phyloP scores from a whole-genome alignment of 2,888 invertebrate genomes.

The Mimas tiliae region DNA sequence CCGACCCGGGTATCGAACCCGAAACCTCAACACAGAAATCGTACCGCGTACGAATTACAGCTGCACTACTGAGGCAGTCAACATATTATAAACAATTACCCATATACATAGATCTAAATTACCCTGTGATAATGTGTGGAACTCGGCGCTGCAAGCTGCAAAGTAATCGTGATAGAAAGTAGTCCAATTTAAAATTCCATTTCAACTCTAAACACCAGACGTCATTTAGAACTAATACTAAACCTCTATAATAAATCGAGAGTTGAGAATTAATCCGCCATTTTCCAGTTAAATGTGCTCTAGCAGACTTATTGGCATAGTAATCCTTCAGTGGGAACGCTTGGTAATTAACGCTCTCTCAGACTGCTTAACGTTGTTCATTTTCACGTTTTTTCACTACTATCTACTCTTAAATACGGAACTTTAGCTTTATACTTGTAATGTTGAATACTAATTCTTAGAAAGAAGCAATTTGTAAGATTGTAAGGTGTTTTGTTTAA shows the following conservation, averaged over 20 bases:
- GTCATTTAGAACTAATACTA: not conserved
- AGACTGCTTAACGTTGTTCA: conserved; percentile 52
- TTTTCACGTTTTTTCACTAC: conserved; percentile 32
- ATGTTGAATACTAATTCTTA: not conserved
- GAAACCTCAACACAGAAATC: too few relatives aligned
- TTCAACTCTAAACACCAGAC: not conserved
- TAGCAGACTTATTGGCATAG: conserved; percentile 35
- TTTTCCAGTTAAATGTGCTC: conserved; percentile 24
- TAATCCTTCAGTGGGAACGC: conserved; percentile 40
- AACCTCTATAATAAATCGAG: not conserved
- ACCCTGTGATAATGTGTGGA: too few relatives aligned
- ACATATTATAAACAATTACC: too few relatives aligned
- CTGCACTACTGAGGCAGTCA: too few relatives aligned
- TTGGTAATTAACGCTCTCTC: conserved; percentile 55
- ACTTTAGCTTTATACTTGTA: not conserved
- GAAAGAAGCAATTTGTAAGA: not conserved
- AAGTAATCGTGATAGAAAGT: not conserved
- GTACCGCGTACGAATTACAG: too few relatives aligned
- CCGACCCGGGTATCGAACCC: too few relatives aligned
- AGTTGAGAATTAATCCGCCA: conserved; percentile 27
- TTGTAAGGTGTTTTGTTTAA: not conserved
- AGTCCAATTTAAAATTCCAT: not conserved
- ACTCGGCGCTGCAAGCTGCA: too few relatives aligned
- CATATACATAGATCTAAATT: too few relatives aligned
- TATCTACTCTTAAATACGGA: not conserved